These are phyloP conservation scores for Hestina assimilis DNA, from an alignment of 1,140 invertebrate genomes.

Conservation along the genomic window DNA sequence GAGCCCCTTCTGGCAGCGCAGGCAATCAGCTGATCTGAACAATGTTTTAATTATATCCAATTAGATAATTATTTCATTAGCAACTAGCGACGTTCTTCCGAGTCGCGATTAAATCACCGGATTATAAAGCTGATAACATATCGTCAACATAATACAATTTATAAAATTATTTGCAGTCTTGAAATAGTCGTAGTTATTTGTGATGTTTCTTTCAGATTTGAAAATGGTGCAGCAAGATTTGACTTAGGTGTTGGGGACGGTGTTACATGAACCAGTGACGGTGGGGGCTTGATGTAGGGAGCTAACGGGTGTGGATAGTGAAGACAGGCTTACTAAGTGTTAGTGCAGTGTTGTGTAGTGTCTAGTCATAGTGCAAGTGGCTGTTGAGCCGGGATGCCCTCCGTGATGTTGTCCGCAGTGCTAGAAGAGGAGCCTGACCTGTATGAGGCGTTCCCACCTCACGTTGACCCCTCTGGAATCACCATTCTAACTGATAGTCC, in stretches of 20 bases:
- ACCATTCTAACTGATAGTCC: slow-evolving; percentile 80
- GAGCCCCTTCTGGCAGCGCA: slow-evolving; percentile 69
- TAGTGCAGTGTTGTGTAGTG: slow-evolving; percentile 71
- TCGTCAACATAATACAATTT: slow-evolving; percentile 34
- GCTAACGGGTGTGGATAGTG: slow-evolving; percentile 63
- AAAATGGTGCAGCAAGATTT: slow-evolving; percentile 79
- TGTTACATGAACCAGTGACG: slow-evolving; percentile 36
- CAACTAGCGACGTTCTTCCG: slow-evolving; percentile 32
- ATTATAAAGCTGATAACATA: slow-evolving; percentile 49
- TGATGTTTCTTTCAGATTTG: slow-evolving; percentile 65
- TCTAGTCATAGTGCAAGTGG: slow-evolving; percentile 66
- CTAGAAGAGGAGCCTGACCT: slow-evolving; percentile 85
- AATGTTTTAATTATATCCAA: slow-evolving; percentile 70
- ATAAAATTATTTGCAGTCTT: slow-evolving; percentile 42
- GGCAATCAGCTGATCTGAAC: slow-evolving; percentile 69
- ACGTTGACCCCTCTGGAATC: slow-evolving; percentile 85
- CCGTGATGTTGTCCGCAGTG: slow-evolving; percentile 79
- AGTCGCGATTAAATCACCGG: slow-evolving; percentile 34
- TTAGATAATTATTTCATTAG: slow-evolving; percentile 60
- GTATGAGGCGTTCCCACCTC: slow-evolving; percentile 85
- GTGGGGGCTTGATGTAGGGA: slow-evolving; percentile 55
- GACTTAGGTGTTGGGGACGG: slow-evolving; percentile 64
- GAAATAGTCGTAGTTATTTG: slow-evolving; percentile 43
- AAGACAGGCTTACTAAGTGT: slow-evolving; percentile 50
- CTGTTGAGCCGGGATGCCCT: slow-evolving; percentile 69